Evolutionary conservation across 2,113 vertebrate genomes (phyloP).

Genomic region (Axis porcinus): DNA sequence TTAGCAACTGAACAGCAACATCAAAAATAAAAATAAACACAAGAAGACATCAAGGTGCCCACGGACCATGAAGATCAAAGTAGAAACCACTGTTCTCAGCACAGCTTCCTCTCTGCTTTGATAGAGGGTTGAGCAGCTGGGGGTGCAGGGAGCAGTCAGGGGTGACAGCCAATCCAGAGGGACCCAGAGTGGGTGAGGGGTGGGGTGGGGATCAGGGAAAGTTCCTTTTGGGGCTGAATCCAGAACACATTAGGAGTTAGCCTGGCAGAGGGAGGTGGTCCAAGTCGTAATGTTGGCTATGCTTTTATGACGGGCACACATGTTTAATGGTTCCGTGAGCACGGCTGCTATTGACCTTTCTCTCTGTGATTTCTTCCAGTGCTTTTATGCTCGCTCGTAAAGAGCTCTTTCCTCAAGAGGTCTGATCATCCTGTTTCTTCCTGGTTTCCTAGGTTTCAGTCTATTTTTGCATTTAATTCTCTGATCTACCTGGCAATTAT

Average conservation of each 20-base stretch:
- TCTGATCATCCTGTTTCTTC: not conserved
- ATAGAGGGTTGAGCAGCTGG: fast-evolving
- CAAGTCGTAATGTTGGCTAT: fast-evolving
- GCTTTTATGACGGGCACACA: not conserved
- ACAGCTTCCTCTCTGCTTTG: not conserved
- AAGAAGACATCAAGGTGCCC: not conserved
- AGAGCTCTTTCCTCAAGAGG: not conserved
- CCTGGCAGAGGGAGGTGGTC: not conserved
- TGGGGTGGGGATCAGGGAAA: not conserved
- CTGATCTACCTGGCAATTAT: not conserved
- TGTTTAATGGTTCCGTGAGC: fast-evolving
- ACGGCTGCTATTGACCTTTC: not conserved
- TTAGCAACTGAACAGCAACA: not conserved
- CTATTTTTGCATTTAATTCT: not conserved
- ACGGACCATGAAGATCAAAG: fast-evolving
- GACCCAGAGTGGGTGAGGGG: fast-evolving
- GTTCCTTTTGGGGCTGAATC: not conserved
- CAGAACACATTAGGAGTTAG: not conserved
- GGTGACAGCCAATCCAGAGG: not conserved
- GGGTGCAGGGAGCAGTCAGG: not conserved
- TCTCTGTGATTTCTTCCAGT: not conserved
- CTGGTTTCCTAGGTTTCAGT: not conserved
- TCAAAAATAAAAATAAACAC: not conserved
- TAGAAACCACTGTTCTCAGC: not conserved
- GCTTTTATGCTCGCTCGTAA: not conserved